Conservation (phyloP, 2,113 vertebrate species). For the Turdus rufiventris region DNA sequence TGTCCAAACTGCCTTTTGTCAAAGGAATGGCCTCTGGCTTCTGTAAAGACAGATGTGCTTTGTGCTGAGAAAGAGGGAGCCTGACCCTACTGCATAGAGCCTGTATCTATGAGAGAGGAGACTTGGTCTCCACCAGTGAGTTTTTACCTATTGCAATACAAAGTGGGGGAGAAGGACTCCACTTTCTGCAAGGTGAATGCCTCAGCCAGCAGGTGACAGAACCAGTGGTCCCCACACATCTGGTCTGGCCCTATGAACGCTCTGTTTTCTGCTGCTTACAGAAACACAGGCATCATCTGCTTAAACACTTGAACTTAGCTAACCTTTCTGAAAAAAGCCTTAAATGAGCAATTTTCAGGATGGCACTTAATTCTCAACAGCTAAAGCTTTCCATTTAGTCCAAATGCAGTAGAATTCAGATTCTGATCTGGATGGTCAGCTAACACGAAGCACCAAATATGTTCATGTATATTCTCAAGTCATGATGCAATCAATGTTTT, state of each 20-base stretch:
- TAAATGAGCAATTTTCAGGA: neutral
- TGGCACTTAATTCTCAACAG: neutral
- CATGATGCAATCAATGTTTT: neutral
- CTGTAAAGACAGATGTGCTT: neutral
- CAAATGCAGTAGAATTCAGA: neutral
- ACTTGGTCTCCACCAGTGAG: neutral
- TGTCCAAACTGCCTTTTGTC: neutral
- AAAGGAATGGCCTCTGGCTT: neutral
- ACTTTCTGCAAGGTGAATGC: neutral
- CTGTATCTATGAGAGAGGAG: accelerated
- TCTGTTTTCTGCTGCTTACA: neutral
- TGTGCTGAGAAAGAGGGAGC: neutral
- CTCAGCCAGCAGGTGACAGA: neutral
- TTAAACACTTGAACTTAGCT: neutral
- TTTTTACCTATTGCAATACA: neutral
- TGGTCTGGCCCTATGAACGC: neutral
- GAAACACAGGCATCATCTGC: neutral
- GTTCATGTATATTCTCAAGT: neutral
- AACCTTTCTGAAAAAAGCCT: neutral
- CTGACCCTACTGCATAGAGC: neutral
- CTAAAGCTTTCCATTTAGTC: neutral
- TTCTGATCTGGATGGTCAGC: neutral
- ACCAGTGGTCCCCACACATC: neutral
- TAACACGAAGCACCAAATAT: neutral
- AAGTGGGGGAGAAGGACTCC: neutral